These are phyloP conservation scores for Cecidostiba fungosa DNA, from an alignment of 2,888 invertebrate species.

Conservation along the genomic window DNA sequence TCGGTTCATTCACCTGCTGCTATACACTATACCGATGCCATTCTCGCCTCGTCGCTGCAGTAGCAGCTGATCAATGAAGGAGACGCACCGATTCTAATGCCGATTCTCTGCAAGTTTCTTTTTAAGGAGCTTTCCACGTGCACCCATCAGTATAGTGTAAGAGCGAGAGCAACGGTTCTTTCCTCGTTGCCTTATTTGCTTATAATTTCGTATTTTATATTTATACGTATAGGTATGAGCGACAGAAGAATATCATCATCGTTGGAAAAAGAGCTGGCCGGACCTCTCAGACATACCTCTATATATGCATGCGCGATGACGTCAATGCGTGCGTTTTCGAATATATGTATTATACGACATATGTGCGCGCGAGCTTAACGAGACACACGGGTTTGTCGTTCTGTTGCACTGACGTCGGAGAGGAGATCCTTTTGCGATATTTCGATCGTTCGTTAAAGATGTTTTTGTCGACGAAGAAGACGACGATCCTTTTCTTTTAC, in stretches of 20 bases:
- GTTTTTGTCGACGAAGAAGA: neutral
- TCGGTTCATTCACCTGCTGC: slow-evolving; percentile 52
- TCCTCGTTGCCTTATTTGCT: neutral
- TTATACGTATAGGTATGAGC: neutral
- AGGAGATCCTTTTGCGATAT: slow-evolving; percentile 8
- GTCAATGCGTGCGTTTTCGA: slow-evolving; percentile 1
- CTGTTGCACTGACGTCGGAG: neutral
- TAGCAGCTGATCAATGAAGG: slow-evolving; percentile 48
- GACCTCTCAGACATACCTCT: neutral
- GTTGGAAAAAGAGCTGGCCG: neutral
- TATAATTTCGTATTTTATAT: neutral
- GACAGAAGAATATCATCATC: neutral
- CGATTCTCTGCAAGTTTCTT: slow-evolving; percentile 20
- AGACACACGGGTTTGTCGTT: neutral
- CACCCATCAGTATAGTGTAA: neutral
- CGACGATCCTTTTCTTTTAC: neutral
- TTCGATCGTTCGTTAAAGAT: neutral
- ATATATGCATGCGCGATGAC: neutral
- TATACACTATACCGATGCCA: too few relatives aligned
- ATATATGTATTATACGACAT: neutral
- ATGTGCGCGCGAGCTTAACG: neutral
- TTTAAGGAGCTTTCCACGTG: slow-evolving; percentile 8
- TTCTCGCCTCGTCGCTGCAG: neutral
- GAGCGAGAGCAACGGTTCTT: neutral
- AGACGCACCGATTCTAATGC: slow-evolving; percentile 44